These are phyloP conservation scores for Melanerpes formicivorus DNA, from an alignment of 2,113 vertebrate species.

Conservation along the genomic window DNA sequence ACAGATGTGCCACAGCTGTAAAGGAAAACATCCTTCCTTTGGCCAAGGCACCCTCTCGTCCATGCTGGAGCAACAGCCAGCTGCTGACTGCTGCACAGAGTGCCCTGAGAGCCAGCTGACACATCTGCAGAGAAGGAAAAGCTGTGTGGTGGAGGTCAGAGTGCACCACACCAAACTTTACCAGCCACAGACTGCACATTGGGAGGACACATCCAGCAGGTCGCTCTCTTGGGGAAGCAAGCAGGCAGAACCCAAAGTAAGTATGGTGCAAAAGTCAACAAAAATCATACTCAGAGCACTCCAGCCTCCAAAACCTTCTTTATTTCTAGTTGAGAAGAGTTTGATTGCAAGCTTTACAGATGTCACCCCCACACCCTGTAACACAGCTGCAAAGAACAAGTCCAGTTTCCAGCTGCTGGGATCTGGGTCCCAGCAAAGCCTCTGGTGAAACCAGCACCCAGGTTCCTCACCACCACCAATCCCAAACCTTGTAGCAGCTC, in stretches of 20 bases:
- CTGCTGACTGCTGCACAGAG: not conserved
- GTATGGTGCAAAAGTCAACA: not conserved
- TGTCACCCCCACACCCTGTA: not conserved
- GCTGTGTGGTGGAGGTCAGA: not conserved
- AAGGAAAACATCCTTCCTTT: not conserved
- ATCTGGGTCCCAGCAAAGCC: not conserved
- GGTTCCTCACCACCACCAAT: not conserved
- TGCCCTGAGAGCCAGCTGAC: not conserved
- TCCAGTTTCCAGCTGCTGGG: not conserved
- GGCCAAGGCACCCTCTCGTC: fast-evolving
- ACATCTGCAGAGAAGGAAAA: not conserved
- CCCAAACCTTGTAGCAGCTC: not conserved
- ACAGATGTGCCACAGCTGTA: not conserved
- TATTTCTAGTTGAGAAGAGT: not conserved
- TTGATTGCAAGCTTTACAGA: not conserved
- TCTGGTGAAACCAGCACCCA: not conserved
- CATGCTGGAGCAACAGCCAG: not conserved
- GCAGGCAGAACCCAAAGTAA: not conserved
- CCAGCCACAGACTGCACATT: not conserved
- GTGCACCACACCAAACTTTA: not conserved
- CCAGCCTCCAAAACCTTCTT: not conserved
- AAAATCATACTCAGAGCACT: not conserved
- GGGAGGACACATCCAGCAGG: not conserved
- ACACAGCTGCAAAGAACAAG: not conserved
- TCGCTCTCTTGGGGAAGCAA: not conserved